Percentiles rank a stretch among this genome's conserved stretches.
Conservation (phyloP, 2,797 vertebrate genomes). For the Helostoma temminkii region DNA sequence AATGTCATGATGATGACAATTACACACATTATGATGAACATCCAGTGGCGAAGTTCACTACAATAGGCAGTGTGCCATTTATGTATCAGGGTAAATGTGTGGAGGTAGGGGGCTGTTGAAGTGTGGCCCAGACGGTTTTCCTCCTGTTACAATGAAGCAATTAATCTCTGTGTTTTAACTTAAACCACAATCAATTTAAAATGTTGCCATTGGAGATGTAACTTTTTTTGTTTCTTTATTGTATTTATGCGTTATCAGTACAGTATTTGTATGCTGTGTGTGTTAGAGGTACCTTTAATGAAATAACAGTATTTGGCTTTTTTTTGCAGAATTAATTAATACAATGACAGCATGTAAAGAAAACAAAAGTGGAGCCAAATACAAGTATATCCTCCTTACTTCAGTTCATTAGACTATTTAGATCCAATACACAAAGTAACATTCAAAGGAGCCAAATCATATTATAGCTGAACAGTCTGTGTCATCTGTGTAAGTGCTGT, state of each 20-base stretch:
- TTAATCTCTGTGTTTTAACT: background rate
- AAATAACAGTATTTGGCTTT: background rate
- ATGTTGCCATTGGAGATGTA: background rate
- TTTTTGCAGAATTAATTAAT: background rate
- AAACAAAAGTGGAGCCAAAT: too few species aligned
- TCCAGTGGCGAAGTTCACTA: too few species aligned
- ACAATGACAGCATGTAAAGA: too few species aligned
- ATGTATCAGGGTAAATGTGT: too few species aligned
- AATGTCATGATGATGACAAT: background rate
- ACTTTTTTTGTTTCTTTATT: background rate
- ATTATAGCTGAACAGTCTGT: too few species aligned
- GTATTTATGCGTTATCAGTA: background rate
- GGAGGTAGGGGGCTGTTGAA: background rate
- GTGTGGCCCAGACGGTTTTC: background rate
- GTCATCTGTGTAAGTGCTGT: too few species aligned
- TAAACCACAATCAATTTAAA: background rate
- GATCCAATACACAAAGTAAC: too few species aligned
- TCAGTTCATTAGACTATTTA: too few species aligned
- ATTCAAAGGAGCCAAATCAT: too few species aligned
- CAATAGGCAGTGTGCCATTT: background rate
- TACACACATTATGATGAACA: background rate
- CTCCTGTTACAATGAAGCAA: background rate
- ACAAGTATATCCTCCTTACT: too few species aligned
- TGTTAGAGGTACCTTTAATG: background rate
- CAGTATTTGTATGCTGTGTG: too few species aligned